phyloP scores from a whole-genome alignment of 2,797 vertebrate genomes.

The Ctenopoma kingsleyae region DNA sequence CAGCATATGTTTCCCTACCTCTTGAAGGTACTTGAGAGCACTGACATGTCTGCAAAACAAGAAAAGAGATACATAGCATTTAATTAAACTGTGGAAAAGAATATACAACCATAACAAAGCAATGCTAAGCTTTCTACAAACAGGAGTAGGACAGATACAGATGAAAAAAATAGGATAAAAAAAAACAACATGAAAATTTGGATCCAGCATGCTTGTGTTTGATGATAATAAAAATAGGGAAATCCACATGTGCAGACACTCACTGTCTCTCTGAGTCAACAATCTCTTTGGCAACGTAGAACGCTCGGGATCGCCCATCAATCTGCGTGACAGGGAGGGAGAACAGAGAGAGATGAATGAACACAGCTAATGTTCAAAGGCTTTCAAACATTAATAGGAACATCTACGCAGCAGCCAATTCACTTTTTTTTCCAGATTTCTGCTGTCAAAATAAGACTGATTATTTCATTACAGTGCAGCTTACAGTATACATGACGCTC shows the following conservation, averaged over 20 bases:
- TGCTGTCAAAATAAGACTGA: constrained; percentile 84
- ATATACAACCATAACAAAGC: constrained; percentile 28
- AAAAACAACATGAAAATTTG: neutral
- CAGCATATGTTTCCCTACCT: constrained; percentile 78
- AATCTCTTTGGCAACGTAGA: constrained; percentile 91
- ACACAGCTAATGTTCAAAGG: constrained; percentile 68
- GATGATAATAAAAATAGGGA: constrained; percentile 5
- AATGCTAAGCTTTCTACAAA: constrained; percentile 25
- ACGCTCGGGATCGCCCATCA: constrained; percentile 92
- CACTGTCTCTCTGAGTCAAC: constrained; percentile 93
- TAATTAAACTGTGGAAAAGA: constrained; percentile 23
- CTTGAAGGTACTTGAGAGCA: constrained; percentile 87
- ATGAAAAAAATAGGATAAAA: neutral
- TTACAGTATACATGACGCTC: constrained; percentile 60
- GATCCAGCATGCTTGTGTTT: constrained; percentile 13
- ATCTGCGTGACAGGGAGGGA: constrained; percentile 83
- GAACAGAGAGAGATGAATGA: constrained; percentile 72
- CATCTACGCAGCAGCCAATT: constrained; percentile 27
- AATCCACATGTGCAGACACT: constrained; percentile 75
- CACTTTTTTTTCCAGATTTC: constrained; percentile 27
- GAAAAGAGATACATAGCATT: constrained; percentile 32
- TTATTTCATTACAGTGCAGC: constrained; percentile 81
- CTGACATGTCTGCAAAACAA: constrained; percentile 91
- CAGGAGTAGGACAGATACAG: constrained; percentile 3
- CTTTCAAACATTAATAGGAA: constrained; percentile 63